phyloP scores from a whole-genome alignment of 2,888 invertebrate species.

The Pristionchus mayeri region DNA sequence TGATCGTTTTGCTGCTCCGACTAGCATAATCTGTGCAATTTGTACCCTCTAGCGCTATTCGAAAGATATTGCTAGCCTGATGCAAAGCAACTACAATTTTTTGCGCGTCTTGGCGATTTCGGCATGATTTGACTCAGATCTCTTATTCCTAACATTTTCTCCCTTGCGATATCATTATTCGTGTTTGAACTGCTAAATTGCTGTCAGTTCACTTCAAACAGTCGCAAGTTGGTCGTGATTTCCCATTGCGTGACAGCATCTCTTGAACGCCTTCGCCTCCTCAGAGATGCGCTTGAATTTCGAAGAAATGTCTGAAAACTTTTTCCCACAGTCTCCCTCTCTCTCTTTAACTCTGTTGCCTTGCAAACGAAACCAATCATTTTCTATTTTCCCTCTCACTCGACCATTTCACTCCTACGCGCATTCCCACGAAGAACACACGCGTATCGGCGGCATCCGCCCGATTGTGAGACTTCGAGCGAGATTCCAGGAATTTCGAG shows the following conservation, averaged over 20 bases:
- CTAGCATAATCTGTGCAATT: too few species aligned
- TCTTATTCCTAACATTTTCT: too few species aligned
- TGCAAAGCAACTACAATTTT: too few species aligned
- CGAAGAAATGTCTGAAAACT: neutral
- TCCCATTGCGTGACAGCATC: neutral
- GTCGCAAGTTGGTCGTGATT: neutral
- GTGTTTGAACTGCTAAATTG: neutral
- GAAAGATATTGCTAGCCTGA: too few species aligned
- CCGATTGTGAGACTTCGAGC: neutral
- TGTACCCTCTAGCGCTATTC: too few species aligned
- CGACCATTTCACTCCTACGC: neutral
- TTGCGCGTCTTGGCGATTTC: too few species aligned
- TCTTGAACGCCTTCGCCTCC: neutral
- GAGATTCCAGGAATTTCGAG: neutral
- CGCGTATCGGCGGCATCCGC: neutral
- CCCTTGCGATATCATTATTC: neutral
- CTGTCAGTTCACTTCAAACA: neutral
- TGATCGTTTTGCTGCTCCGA: too few species aligned
- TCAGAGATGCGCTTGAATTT: neutral
- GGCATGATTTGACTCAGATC: too few species aligned
- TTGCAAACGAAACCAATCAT: slow-evolving; percentile 4
- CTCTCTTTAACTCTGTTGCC: too few species aligned
- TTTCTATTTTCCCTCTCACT: neutral
- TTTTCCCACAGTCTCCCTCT: too few species aligned
- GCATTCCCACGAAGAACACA: neutral